A percentile compares a stretch with the other conserved stretches of the same genome.
Conservation (phyloP, 64 coral and sea anemone genomes). For the Montipora cactus region DNA sequence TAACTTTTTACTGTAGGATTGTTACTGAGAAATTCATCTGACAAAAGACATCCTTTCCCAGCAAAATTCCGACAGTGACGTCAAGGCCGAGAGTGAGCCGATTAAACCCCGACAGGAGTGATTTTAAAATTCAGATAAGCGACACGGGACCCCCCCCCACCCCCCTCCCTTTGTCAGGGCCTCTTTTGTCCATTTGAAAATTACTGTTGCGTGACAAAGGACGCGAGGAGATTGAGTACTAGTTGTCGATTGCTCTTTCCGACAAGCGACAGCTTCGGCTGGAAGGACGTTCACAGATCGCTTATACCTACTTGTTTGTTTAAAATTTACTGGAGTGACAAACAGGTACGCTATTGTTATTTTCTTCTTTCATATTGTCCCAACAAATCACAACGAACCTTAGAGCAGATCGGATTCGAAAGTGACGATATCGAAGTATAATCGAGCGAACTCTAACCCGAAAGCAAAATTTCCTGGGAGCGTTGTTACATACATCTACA, state of each 20-base stretch:
- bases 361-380: neutral
- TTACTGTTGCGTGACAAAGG: neutral
- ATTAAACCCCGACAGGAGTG: too few relatives aligned
- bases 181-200: neutral
- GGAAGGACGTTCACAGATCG: neutral
- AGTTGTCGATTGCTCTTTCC: too few relatives aligned
- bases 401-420: neutral
- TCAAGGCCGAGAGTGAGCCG: too few relatives aligned
- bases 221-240: neutral
- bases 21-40: too few relatives aligned
- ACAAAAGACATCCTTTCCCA: too few relatives aligned
- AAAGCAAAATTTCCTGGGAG: constrained; percentile 14
- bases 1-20: too few relatives aligned
- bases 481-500: neutral
- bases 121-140: too few relatives aligned
- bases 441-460: neutral
- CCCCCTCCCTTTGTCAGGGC: too few relatives aligned
- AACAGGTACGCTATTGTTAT: constrained; percentile 13
- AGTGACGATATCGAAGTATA: neutral
- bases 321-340: neutral
- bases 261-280: neutral
- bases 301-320: neutral
- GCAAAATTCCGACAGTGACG: too few relatives aligned
- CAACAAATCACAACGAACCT: neutral
- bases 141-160: too few relatives aligned